Percentiles rank a stretch among this genome's conserved stretches.
phyloP scores from a whole-genome alignment of 2,113 vertebrate species.

The Paraplagusia blochii region DNA sequence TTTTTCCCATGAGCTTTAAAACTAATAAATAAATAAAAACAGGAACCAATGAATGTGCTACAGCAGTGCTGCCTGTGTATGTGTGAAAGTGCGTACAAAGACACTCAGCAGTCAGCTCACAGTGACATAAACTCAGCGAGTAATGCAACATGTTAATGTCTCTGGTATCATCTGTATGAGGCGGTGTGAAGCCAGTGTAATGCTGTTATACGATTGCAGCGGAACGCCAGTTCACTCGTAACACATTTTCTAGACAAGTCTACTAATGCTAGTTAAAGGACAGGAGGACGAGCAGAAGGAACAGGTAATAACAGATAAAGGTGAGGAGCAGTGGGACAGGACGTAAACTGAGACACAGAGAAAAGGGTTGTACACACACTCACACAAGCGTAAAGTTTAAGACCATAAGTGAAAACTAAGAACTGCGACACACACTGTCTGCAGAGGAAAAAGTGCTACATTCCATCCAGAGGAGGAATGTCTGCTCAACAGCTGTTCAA shows the following conservation, averaged over 20 bases:
- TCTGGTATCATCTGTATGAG: constrained; percentile 14
- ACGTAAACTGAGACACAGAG: neutral
- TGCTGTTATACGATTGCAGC: constrained; percentile 35
- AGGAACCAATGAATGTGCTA: too few relatives aligned
- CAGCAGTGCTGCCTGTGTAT: too few relatives aligned
- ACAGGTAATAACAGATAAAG: constrained; percentile 1
- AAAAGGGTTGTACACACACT: neutral
- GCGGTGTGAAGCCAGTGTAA: constrained; percentile 8
- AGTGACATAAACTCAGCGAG: constrained; percentile 8
- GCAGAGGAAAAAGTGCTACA: neutral
- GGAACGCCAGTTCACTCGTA: constrained; percentile 29
- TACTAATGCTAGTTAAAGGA: constrained; percentile 12
- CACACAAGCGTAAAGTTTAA: neutral
- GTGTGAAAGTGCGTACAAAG: neutral
- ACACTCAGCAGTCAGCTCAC: neutral
- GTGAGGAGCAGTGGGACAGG: neutral
- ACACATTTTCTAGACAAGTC: constrained; percentile 20
- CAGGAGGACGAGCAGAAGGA: constrained; percentile 2
- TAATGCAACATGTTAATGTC: neutral
- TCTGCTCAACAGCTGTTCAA: constrained; percentile 12
- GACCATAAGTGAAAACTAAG: constrained; percentile 1
- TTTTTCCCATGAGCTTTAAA: too few relatives aligned
- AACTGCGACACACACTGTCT: neutral
- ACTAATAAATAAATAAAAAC: too few relatives aligned
- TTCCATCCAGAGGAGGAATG: constrained; percentile 7